A percentile compares a stretch with the other conserved stretches of the same genome.
Evolutionary conservation across 2,888 invertebrate genomes (phyloP).

Genomic region (Adelphocoris suturalis): DNA sequence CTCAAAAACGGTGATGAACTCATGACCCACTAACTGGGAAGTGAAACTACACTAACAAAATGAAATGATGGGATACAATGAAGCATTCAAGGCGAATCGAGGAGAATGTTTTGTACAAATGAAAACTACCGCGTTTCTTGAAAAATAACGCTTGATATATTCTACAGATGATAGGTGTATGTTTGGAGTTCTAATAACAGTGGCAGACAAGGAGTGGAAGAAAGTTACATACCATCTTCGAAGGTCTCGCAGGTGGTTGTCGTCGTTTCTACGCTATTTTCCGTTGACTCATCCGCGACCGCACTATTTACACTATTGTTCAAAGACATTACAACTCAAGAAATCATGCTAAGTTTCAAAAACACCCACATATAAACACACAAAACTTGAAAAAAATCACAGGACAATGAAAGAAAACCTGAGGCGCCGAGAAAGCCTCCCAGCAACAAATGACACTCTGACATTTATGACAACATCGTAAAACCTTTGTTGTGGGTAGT

Average conservation of each 20-base stretch:
- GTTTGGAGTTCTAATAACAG: background rate
- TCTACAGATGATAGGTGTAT: background rate
- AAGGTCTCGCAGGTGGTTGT: background rate
- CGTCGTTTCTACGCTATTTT: constrained; percentile 4
- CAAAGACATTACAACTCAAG: constrained; percentile 52
- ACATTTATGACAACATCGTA: constrained; percentile 46
- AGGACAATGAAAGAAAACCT: constrained; percentile 63
- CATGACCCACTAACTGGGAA: constrained; percentile 55
- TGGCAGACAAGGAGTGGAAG: background rate
- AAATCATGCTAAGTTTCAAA: constrained; percentile 36
- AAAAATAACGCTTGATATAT: background rate
- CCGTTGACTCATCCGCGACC: constrained; percentile 37
- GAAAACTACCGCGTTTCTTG: background rate
- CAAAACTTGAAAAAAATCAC: background rate
- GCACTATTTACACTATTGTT: constrained; percentile 50
- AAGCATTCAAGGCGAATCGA: background rate
- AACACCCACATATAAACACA: constrained; percentile 26
- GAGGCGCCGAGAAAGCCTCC: constrained; percentile 58
- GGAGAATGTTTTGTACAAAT: background rate
- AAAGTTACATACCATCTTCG: constrained; percentile 50
- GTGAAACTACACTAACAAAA: constrained; percentile 41
- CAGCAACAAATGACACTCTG: constrained; percentile 53
- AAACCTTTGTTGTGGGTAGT: background rate
- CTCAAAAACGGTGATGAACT: constrained; percentile 30
- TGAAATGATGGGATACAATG: constrained; percentile 8